Evolutionary conservation across 2,113 vertebrate genomes (phyloP), one percentile per base, ranked within the genome.

Genomic region (Epinephelus lanceolatus): DNA sequence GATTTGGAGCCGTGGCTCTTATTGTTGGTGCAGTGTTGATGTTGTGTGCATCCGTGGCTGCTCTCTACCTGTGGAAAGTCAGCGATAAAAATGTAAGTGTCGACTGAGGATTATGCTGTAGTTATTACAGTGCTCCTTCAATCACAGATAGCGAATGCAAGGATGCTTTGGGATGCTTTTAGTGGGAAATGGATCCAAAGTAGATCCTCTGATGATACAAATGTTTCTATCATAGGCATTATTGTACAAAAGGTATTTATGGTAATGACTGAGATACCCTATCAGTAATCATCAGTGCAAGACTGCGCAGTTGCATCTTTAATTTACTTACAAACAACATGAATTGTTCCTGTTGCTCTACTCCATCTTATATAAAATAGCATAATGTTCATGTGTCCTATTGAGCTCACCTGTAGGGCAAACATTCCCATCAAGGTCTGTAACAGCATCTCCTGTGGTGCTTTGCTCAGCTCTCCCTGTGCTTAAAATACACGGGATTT

Each of bases 41-140:
- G 82, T 93, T 98, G 69, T 95, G 97, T 51, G 97, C 96, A 37
- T 96, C 96, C 62, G 93, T 97, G 76, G 96, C 96, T 42, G 96
- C 96, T 76, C 96, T 97, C 89, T 97, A 96, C 96, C 96, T 97
- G 90, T 97, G 97, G 97, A 98, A 97, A 92, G 93, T 90, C 84
- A 95, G 91, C 3, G 95, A 97, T 86, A 95, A 92, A 93, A 96
- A 97, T 87, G 97, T 98, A 95, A 96, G 95, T 82, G 75, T 74
- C 55, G 0, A 21, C 81, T 25, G 53, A 80, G 70, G 78, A 76
- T 62, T 61, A 21, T 55, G n/a, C 57, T 52, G 55, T 3, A 25
- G 63, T 40, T 70, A 84, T 81, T 81, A 37, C 51, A 69, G 23
- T 25, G n/a, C 14, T n/a, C 23, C 33, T 65, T 80, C 53, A 74